Evolutionary conservation across 2,113 vertebrate species (phyloP).

Genomic region (Piprites chloris): DNA sequence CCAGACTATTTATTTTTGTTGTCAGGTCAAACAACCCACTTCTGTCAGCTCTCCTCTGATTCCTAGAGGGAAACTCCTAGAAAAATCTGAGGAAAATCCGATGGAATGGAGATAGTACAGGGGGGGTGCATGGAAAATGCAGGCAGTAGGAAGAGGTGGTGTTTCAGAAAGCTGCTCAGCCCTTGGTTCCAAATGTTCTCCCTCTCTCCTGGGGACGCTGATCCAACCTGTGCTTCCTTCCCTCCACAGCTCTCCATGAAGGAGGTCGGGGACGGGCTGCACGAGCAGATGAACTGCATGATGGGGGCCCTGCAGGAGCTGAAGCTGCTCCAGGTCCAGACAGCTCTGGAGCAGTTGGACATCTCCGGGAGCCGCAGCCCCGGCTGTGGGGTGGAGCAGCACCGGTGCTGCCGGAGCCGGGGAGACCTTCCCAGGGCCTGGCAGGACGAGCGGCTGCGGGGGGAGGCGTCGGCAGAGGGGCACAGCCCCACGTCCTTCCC

Average conservation of each 20-base stretch:
- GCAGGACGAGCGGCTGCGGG: background rate
- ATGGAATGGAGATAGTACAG: background rate
- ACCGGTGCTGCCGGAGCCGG: background rate
- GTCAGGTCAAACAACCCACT: slow-evolving; percentile 9
- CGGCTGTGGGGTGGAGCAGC: background rate
- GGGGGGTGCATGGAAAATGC: rapidly evolving
- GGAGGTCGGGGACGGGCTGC: slow-evolving; percentile 93
- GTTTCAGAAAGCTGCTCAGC: background rate
- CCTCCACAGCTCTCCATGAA: slow-evolving; percentile 84
- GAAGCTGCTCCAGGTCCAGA: slow-evolving; percentile 95
- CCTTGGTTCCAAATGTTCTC: background rate
- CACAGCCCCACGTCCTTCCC: background rate
- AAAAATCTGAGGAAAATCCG: background rate
- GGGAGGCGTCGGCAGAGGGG: background rate
- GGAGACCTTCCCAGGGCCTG: background rate
- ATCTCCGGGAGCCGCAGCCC: slow-evolving; percentile 76
- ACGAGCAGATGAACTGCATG: slow-evolving; percentile 97
- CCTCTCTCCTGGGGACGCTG: background rate
- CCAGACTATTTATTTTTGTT: background rate
- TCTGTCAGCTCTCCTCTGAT: background rate
- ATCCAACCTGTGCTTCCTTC: background rate
- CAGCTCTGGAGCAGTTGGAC: slow-evolving; percentile 86
- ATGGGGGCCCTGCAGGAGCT: slow-evolving; percentile 97
- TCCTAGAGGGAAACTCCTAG: background rate
- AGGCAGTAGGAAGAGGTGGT: background rate